phyloP scores from a whole-genome alignment of 2,797 vertebrate species.

The Malurus leucopterus region DNA sequence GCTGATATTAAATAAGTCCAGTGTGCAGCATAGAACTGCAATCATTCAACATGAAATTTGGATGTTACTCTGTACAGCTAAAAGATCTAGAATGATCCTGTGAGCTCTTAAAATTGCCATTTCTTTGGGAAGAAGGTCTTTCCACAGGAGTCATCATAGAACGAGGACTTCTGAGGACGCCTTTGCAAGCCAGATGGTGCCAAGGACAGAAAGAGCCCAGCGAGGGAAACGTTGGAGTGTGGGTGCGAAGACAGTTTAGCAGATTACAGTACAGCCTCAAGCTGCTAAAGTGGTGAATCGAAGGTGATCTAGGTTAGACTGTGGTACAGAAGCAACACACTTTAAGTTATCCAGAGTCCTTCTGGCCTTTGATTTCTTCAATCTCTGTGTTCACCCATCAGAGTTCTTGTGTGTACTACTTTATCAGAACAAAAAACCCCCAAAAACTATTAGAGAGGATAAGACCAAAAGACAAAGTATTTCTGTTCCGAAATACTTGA shows the following conservation, averaged over 20 bases:
- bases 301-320: constrained; percentile 45
- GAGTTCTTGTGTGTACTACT: neutral
- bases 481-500: neutral
- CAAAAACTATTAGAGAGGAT: neutral
- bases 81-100: neutral
- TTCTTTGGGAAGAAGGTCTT: neutral
- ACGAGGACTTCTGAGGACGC: constrained; percentile 20
- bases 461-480: neutral
- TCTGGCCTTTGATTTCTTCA: neutral
- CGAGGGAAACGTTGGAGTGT: neutral
- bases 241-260: constrained; percentile 1
- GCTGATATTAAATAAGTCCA: neutral
- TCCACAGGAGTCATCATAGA: neutral
- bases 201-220: constrained; percentile 31
- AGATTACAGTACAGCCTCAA: constrained; percentile 2
- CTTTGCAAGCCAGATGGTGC: constrained; percentile 41
- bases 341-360: neutral
- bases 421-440: accelerated
- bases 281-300: neutral
- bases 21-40: neutral
- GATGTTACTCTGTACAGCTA: neutral
- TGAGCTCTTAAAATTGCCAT: neutral
- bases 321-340: neutral
- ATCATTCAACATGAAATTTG: neutral
- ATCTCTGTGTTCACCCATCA: neutral